Evolutionary conservation across 35 echinoderm and acorn worm species (phyloP), one percentile per base, ranked within the genome.

Genomic region (Amphiura filiformis): DNA sequence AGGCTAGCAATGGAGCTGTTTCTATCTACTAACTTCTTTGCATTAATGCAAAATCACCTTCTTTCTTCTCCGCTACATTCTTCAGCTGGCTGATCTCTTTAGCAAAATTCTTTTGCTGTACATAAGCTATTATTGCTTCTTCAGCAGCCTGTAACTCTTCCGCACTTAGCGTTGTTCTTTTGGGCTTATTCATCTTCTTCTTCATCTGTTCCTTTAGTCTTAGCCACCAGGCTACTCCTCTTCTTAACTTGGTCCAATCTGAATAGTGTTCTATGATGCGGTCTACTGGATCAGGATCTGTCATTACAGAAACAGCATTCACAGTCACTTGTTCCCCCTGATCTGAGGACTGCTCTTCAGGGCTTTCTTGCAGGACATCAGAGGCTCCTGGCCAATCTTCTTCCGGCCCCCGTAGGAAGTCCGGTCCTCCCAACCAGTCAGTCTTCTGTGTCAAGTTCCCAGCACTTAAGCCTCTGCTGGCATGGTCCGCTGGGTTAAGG

Each of bases 401-500:
- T 41, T 83, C 36, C 34, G n/a, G 18, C 78, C 39, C 30, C 38
- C 1, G 80, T 0, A 93, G 49, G 41, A 94, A 94, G 0, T 78
- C 39, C 76, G 86, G 91, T 39, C 88, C 84, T 14, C 65, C 20
- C 15, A 75, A 36, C 93, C 88, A 94, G 49, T 28, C 36, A 13
- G 35, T 37, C 35, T 64, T 87, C 17, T 90, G 7, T 12, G 65
- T 0, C n/a, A 86, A 23, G 23, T 82, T 80, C 28, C 86, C 37
- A 33, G 79, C 32, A 81, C 39, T 75, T 0, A 89, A 37, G 1
- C 92, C 82, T 36, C 88, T 41, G 20, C 77, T 86, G 20, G 39
- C 28, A 32, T 79, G 70, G 32, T 94, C 87, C 31, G 87, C 88
- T 26, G 82, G 57, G 47, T 94, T 94, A 18, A 76, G 23, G 75